These are phyloP conservation scores for Aphis gossypii DNA, from an alignment of 1,140 invertebrate genomes.

Conservation along the genomic window DNA sequence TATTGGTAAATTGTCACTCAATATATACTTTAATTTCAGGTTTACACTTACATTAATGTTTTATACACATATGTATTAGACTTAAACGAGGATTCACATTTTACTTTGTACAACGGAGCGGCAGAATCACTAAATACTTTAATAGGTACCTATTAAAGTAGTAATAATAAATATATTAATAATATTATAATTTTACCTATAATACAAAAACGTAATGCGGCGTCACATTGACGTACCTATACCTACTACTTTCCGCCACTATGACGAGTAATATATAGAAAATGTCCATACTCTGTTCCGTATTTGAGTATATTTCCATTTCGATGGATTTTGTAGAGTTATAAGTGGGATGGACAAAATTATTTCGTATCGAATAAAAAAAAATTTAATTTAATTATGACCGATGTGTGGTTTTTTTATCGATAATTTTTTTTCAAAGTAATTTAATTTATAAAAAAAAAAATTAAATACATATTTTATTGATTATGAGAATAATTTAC, in stretches of 20 bases:
- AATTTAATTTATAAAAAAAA: too few species aligned
- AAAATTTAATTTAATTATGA: too few species aligned
- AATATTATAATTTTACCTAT: too few species aligned
- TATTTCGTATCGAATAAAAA: background rate
- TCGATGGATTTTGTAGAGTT: background rate
- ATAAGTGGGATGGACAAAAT: background rate
- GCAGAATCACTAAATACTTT: constrained; percentile 43
- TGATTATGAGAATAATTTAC: too few species aligned
- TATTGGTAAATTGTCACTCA: background rate
- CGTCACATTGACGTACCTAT: background rate
- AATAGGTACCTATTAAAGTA: background rate
- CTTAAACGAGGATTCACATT: background rate
- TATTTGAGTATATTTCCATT: background rate
- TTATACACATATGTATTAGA: constrained; percentile 27
- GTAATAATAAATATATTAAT: too few species aligned
- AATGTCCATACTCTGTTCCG: background rate
- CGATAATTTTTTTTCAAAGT: too few species aligned
- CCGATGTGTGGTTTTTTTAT: too few species aligned
- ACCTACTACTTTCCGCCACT: background rate
- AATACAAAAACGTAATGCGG: background rate
- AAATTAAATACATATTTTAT: too few species aligned
- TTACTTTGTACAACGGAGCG: constrained; percentile 50
- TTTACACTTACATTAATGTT: constrained; percentile 39
- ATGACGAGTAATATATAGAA: background rate
- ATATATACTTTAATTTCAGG: background rate